Base-by-base conservation (phyloP, 2,888 invertebrate species). In the Drosophila mulleri region DNA sequence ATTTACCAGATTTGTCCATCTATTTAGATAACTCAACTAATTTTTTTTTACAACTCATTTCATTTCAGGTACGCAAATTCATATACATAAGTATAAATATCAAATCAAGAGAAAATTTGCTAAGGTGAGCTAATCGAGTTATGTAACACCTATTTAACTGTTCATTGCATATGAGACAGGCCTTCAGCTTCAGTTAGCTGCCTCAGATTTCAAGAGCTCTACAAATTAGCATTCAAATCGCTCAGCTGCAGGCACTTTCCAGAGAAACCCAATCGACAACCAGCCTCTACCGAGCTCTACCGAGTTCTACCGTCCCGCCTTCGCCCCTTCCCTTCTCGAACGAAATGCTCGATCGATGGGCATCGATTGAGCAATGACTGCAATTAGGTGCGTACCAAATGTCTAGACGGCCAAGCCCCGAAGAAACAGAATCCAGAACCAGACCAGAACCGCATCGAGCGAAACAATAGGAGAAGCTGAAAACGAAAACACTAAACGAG, bases 331-430 rank as follows among this genome's bases (percentile, higher is more conserved):
- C 18, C 29, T 7, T 6, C 48, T 3, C 11, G 6, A 26, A 7
- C 0, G 26, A 26, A 26, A 26, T 26, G 26, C 26, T 26, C 54
- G 54, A 73, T 74, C 70, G 72, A 79, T 76, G 72, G 42, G 50
- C 72, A 78, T 86, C 89, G 88, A 88, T 88, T 74, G 80, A 67
- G 78, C 89, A 87, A 73, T 84, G 83, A 68, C 73, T 86, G 80
- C 89, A 89, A 89, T 86, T 86, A 86, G 88, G 78, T 77, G 72
- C 67, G 73, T 73, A 67, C 85, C 67, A 57, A 65, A 64, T 61
- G 84, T 85, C 84, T 89, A 89, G 89, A 89, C 87, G 53, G 74
- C 86, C 88, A 59, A 60, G 60, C 57, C 41, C 48, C 67, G 54
- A 48, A 50, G n/a, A 44, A 59, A 59, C 59, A 59, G 66, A 60